Evolutionary conservation across 1,140 invertebrate genomes (phyloP).

Genomic region (Drosophila hydei): DNA sequence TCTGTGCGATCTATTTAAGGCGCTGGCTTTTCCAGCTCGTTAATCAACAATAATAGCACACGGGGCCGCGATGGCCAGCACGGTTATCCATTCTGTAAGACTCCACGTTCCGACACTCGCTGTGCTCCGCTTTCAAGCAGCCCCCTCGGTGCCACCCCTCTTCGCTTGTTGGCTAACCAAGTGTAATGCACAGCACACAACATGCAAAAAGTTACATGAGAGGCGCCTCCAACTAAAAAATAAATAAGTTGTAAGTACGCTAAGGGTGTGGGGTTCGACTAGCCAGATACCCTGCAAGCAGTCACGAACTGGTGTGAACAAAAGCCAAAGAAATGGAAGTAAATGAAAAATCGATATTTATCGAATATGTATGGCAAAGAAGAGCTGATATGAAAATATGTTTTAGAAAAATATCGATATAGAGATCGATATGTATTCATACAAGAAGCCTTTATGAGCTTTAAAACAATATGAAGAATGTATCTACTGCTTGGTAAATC

Average conservation of each 20-base stretch:
- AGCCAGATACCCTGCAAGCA: background rate
- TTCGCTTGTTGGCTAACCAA: conserved; percentile 16
- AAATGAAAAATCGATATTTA: too few species aligned
- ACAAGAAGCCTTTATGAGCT: too few species aligned
- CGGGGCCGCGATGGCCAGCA: background rate
- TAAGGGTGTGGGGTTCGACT: background rate
- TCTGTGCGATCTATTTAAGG: conserved; percentile 24
- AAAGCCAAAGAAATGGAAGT: too few species aligned
- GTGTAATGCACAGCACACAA: conserved; percentile 54
- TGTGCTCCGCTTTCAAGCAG: background rate
- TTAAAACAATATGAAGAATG: too few species aligned
- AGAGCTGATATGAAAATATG: too few species aligned
- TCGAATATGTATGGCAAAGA: too few species aligned
- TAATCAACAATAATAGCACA: conserved; percentile 35
- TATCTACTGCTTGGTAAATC: too few species aligned
- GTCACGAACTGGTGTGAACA: too few species aligned
- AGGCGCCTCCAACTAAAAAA: conserved; percentile 18
- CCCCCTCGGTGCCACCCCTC: background rate
- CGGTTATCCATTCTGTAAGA: conserved; percentile 2
- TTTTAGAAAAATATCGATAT: too few species aligned
- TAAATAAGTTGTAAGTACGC: background rate
- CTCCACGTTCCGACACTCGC: background rate
- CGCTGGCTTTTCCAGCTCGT: conserved; percentile 29
- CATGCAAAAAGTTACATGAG: conserved; percentile 57
- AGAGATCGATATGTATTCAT: too few species aligned